phyloP scores from a whole-genome alignment of 2,797 vertebrate species.

The Sus cebifrons region DNA sequence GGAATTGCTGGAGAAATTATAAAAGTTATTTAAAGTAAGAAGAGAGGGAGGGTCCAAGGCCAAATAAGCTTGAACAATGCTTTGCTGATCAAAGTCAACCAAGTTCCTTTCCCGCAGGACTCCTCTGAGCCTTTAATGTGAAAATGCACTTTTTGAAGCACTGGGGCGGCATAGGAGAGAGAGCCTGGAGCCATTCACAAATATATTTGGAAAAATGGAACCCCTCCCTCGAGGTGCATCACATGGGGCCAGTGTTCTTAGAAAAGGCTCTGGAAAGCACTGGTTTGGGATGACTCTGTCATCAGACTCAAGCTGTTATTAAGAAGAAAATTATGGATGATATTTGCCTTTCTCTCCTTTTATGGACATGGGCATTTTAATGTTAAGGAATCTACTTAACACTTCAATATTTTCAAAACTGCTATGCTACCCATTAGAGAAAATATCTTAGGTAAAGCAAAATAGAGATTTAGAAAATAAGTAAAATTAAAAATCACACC shows the following conservation, averaged over 20 bases:
- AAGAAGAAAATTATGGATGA: not conserved
- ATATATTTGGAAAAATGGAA: constrained; percentile 46
- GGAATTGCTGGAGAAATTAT: not conserved
- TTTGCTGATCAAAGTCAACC: constrained; percentile 5
- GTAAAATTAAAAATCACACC: not conserved
- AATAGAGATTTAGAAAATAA: constrained; percentile 5
- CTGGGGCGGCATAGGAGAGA: not conserved
- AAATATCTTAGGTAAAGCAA: constrained; percentile 37
- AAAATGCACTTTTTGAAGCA: not conserved
- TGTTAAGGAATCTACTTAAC: constrained; percentile 26
- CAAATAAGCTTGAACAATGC: constrained; percentile 17
- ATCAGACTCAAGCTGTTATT: not conserved
- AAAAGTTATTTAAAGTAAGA: not conserved
- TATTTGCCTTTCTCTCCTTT: not conserved
- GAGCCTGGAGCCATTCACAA: not conserved
- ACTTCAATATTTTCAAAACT: constrained; percentile 54
- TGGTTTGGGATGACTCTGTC: not conserved
- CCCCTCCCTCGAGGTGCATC: not conserved
- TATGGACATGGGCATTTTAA: not conserved
- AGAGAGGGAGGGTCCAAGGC: not conserved
- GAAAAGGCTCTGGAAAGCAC: not conserved
- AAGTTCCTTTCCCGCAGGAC: not conserved
- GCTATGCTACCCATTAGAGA: not conserved
- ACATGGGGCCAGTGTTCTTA: not conserved
- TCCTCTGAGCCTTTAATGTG: not conserved